Percentiles rank a stretch among this genome's conserved stretches.
These are phyloP conservation scores for Erethizon dorsatum DNA, from an alignment of 2,797 vertebrate species.

Conservation along the genomic window DNA sequence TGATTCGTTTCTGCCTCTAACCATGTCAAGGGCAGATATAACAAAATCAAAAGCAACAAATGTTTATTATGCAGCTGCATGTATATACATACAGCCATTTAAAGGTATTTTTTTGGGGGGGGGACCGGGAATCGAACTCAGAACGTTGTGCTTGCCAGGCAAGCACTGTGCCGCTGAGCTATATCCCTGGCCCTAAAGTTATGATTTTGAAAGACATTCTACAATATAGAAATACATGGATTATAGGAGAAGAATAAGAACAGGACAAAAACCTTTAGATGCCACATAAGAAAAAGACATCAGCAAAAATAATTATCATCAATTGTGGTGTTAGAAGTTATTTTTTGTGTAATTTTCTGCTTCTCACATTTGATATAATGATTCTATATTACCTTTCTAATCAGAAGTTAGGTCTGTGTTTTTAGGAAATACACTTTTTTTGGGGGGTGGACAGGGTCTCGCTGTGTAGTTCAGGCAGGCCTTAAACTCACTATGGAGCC, in stretches of 20 bases:
- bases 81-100: too few relatives aligned
- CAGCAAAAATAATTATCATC: background rate
- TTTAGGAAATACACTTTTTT: background rate
- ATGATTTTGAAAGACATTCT: constrained; percentile 6
- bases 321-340: background rate
- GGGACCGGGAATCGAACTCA: too few relatives aligned
- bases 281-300: background rate
- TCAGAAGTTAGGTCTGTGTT: background rate
- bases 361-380: background rate
- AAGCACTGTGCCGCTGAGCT: too few relatives aligned
- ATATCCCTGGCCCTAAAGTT: background rate
- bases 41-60: background rate
- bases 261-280: background rate
- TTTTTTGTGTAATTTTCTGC: background rate
- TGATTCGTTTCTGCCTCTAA: background rate
- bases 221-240: background rate
- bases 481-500: too few relatives aligned
- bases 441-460: background rate
- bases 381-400: background rate
- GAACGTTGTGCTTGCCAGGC: too few relatives aligned
- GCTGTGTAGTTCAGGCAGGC: background rate
- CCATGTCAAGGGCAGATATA: background rate
- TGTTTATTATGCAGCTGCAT: background rate
- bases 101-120: too few relatives aligned
- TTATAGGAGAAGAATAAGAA: background rate